Evolutionary conservation across 2,888 invertebrate species (phyloP).

Genomic region (Autographa gamma): DNA sequence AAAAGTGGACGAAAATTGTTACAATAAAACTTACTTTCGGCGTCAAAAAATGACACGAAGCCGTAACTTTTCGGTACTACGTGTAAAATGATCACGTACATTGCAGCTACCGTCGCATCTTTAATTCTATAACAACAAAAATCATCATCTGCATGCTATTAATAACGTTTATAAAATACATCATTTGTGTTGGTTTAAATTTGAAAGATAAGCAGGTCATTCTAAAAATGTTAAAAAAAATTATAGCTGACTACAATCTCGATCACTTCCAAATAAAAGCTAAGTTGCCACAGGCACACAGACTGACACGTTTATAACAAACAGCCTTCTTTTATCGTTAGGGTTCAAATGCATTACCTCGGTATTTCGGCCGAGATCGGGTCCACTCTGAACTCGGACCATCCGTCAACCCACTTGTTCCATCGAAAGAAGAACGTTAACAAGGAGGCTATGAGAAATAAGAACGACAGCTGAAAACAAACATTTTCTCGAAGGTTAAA

Average conservation of each 20-base stretch:
- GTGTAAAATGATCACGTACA: conserved; percentile 68
- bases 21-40: conserved; percentile 67
- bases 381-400: background rate
- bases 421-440: background rate
- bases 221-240: too few relatives aligned
- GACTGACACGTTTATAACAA: too few relatives aligned
- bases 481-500: too few relatives aligned
- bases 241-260: too few relatives aligned
- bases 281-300: too few relatives aligned
- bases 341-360: background rate
- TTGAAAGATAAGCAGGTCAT: too few relatives aligned
- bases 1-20: background rate
- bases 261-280: too few relatives aligned
- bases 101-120: conserved; percentile 71
- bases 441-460: background rate
- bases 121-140: conserved; percentile 66
- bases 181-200: too few relatives aligned
- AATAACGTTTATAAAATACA: too few relatives aligned
- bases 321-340: too few relatives aligned
- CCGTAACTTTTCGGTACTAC: conserved; percentile 67
- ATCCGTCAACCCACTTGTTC: background rate
- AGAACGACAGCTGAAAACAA: background rate
- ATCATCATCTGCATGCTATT: too few relatives aligned
- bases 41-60: conserved; percentile 58
- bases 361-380: background rate